These are phyloP conservation scores for Stegophylla sp. DNA, from an alignment of 2,888 invertebrate species.

Conservation along the genomic window DNA sequence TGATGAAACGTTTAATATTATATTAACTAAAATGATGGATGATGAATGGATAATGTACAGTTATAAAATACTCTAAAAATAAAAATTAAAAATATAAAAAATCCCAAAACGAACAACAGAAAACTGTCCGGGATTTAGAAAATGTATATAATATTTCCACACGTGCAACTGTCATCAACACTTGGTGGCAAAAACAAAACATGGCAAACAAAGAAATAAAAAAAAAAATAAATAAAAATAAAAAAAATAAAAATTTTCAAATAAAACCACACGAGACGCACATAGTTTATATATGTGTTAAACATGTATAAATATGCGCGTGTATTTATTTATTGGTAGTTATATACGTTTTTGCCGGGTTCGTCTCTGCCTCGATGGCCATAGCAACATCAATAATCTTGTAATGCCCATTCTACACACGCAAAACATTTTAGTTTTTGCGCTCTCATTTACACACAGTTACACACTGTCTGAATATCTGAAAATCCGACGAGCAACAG, in stretches of 20 bases:
- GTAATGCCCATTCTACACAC: slow-evolving; percentile 4
- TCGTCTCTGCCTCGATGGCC: slow-evolving; percentile 38
- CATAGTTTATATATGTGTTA: slow-evolving; percentile 55
- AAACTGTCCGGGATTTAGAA: slow-evolving; percentile 56
- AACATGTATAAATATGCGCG: slow-evolving; percentile 55
- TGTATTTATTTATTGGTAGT: slow-evolving; percentile 38
- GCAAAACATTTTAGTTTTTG: slow-evolving; percentile 32
- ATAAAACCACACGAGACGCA: slow-evolving; percentile 56
- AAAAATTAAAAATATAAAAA: slow-evolving; percentile 39
- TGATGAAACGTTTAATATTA: not conserved
- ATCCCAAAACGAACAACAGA: slow-evolving; percentile 52
- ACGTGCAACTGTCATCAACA: slow-evolving; percentile 58
- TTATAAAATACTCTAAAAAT: slow-evolving; percentile 42
- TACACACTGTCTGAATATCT: slow-evolving; percentile 50
- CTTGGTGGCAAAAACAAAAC: slow-evolving; percentile 58
- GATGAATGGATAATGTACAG: slow-evolving; percentile 17
- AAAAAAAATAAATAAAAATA: slow-evolving; percentile 13
- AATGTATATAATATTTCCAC: slow-evolving; percentile 53
- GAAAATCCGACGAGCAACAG: slow-evolving; percentile 57
- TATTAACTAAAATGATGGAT: slow-evolving; percentile 22
- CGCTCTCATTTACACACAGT: slow-evolving; percentile 43
- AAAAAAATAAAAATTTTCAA: slow-evolving; percentile 29
- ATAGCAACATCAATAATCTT: slow-evolving; percentile 42
- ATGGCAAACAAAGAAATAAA: slow-evolving; percentile 54
- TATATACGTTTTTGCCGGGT: slow-evolving; percentile 54